A percentile compares a stretch with the other conserved stretches of the same genome.
phyloP scores from a whole-genome alignment of 2,797 vertebrate species.

The Takifugu ocellatus region DNA sequence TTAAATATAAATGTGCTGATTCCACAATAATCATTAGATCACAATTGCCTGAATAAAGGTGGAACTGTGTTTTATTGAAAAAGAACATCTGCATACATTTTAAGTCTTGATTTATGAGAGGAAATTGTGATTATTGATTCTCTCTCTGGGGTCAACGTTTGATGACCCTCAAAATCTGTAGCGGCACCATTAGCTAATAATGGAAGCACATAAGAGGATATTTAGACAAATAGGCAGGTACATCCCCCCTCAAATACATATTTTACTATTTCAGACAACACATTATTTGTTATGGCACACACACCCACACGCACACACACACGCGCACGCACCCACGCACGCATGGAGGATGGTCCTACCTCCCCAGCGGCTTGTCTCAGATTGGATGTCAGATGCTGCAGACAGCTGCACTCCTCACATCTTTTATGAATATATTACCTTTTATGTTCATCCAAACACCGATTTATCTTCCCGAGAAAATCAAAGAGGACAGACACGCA shows the following conservation, averaged over 20 bases:
- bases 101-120: no score
- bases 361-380: constrained; percentile 64
- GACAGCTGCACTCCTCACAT: constrained; percentile 77
- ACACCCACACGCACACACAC: constrained; percentile 2
- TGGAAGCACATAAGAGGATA: no score
- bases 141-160: not conserved
- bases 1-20: no score
- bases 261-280: constrained; percentile 29
- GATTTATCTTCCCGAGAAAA: constrained; percentile 71
- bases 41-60: no score
- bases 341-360: constrained; percentile 43
- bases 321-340: constrained; percentile 15
- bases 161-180: not conserved
- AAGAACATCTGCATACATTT: no score
- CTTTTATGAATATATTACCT: constrained; percentile 76
- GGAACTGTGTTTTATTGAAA: no score
- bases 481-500: constrained; percentile 56
- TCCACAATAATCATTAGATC: no score
- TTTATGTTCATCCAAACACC: constrained; percentile 74
- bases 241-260: constrained; percentile 18
- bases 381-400: constrained; percentile 67
- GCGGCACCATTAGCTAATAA: not conserved
- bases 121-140: no score
- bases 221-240: constrained; percentile 11
- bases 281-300: constrained; percentile 23